Evolutionary conservation across 2,797 vertebrate species (phyloP).

Genomic region (Danionella dracula): DNA sequence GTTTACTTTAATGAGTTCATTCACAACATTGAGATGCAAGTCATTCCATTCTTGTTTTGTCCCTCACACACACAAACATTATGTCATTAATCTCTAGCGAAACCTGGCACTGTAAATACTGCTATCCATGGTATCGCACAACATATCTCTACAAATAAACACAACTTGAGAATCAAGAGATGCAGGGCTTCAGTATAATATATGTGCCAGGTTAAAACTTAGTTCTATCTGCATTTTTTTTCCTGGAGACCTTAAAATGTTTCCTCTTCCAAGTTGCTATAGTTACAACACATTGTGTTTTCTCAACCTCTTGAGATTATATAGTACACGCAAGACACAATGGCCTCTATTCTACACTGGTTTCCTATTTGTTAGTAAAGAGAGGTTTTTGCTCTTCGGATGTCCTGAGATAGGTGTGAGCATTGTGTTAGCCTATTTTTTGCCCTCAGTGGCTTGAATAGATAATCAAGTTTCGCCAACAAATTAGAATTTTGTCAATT

Average conservation of each 20-base stretch:
- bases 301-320: conserved; percentile 4
- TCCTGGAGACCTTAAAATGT: not conserved
- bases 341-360: conserved; percentile 9
- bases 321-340: conserved; percentile 19
- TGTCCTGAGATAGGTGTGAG: not conserved
- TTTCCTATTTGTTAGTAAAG: conserved; percentile 10
- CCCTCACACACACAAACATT: conserved; percentile 41
- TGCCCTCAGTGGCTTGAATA: not conserved
- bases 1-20: conserved; percentile 50
- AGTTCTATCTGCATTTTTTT: too few relatives aligned
- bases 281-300: conserved; percentile 1
- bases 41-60: conserved; percentile 26
- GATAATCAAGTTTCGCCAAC: not conserved
- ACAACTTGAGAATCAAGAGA: conserved; percentile 31
- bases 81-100: conserved; percentile 64
- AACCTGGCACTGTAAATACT: conserved; percentile 62
- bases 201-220: too few relatives aligned
- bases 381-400: conserved; percentile 2
- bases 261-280: conserved; percentile 8
- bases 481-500: not conserved
- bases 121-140: conserved; percentile 60
- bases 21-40: conserved; percentile 43
- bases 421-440: not conserved
- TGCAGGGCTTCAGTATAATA: too few relatives aligned
- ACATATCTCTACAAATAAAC: conserved; percentile 51